Conservation (phyloP, 2,888 invertebrate genomes). For the Aleiodes testaceus region DNA sequence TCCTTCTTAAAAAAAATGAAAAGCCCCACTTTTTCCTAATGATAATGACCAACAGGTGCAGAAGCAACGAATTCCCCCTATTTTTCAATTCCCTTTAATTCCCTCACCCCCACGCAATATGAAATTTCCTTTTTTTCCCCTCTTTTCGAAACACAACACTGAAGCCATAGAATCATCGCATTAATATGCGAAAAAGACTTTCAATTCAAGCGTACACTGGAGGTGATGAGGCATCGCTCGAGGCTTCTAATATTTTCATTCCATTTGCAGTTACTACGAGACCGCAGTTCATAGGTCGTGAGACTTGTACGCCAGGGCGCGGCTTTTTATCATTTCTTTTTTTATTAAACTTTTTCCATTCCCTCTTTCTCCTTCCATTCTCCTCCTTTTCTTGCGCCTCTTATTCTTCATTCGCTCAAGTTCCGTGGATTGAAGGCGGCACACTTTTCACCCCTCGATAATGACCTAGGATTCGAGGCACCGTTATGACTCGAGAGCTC, state of each 20-base stretch:
- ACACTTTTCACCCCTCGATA: constrained; percentile 49
- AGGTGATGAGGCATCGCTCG: constrained; percentile 62
- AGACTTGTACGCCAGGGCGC: constrained; percentile 60
- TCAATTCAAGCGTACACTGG: constrained; percentile 56
- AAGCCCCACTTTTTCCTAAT: no score
- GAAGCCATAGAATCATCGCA: neutral
- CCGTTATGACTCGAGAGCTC: constrained; percentile 43
- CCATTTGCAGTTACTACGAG: constrained; percentile 72
- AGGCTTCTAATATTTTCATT: constrained; percentile 59
- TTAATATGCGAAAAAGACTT: constrained; percentile 36
- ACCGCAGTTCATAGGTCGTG: constrained; percentile 70
- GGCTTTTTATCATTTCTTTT: constrained; percentile 39
- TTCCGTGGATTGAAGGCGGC: constrained; percentile 40
- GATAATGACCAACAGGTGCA: no score
- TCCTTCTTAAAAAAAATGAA: no score
- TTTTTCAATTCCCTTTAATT: neutral
- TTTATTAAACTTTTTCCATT: constrained; percentile 10
- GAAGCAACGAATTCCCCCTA: no score
- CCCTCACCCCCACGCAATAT: neutral
- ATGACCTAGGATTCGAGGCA: constrained; percentile 47
- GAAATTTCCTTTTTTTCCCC: neutral
- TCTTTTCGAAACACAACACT: neutral
- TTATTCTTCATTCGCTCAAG: constrained; percentile 27
- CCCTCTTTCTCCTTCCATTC: constrained; percentile 2
- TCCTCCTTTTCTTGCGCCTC: neutral